Conservation (phyloP, 2,797 vertebrate species). For the Enteromius unitaeniatus region DNA sequence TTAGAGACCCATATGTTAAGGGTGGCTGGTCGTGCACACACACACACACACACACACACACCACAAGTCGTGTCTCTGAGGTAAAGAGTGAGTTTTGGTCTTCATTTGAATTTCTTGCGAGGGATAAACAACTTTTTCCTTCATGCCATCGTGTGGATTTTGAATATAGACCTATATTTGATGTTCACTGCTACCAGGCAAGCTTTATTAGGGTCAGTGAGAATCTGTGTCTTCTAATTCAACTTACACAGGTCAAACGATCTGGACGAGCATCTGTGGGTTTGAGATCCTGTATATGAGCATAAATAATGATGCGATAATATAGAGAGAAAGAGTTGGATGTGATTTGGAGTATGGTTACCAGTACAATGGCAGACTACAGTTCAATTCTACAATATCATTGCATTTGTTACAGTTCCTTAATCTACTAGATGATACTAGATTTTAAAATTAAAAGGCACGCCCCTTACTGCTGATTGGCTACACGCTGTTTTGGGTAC, state of each 20-base stretch:
- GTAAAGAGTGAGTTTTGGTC: slow-evolving; percentile 85
- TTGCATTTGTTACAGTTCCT: neutral
- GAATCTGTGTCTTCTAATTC: neutral
- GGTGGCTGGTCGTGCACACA: slow-evolving; percentile 67
- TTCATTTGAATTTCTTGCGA: slow-evolving; percentile 94
- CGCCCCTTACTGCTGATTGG: too few species aligned
- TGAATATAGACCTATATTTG: slow-evolving; percentile 34
- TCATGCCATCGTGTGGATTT: slow-evolving; percentile 63
- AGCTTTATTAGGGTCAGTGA: neutral
- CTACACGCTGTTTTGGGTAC: too few species aligned
- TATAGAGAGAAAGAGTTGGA: neutral
- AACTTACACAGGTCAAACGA: neutral
- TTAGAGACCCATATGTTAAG: slow-evolving; percentile 79
- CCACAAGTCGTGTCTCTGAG: slow-evolving; percentile 72
- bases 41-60: neutral
- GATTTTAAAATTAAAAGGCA: neutral
- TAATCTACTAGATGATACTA: neutral
- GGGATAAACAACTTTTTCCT: slow-evolving; percentile 86
- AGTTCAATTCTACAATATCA: neutral
- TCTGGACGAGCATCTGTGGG: neutral
- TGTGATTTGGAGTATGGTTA: neutral
- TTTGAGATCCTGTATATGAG: neutral
- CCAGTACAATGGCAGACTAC: neutral
- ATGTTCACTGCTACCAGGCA: neutral
- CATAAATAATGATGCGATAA: neutral